phyloP scores from a whole-genome alignment of 2,113 vertebrate genomes.

The Cygnus buccinator region DNA sequence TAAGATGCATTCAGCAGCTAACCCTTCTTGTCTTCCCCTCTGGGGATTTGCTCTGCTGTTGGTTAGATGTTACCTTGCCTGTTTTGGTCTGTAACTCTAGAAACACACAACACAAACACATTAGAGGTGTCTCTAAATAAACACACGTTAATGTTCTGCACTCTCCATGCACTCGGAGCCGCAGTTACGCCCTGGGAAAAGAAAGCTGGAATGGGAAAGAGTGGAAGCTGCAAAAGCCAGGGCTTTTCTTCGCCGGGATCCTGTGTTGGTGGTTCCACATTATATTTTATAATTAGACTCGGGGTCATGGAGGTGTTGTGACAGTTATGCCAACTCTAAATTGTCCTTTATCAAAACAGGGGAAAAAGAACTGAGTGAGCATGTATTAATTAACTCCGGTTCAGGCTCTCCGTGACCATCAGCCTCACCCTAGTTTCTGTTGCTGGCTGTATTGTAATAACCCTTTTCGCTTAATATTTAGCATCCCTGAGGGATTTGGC shows the following conservation, averaged over 20 bases:
- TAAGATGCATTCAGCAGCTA: slow-evolving; percentile 59
- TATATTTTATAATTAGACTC: slow-evolving; percentile 36
- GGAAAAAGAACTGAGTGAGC: background rate
- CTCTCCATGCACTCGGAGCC: background rate
- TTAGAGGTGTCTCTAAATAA: slow-evolving; percentile 49
- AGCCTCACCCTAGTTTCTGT: background rate
- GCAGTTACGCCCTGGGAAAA: background rate
- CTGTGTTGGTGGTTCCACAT: background rate
- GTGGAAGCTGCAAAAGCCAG: background rate
- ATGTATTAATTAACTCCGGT: slow-evolving; percentile 55
- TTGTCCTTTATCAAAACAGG: slow-evolving; percentile 56
- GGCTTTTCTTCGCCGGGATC: background rate
- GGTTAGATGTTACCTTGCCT: slow-evolving; percentile 48
- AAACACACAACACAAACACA: slow-evolving; percentile 53
- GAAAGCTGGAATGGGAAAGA: background rate
- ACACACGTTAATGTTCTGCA: background rate
- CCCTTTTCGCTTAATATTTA: background rate
- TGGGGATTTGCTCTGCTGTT: slow-evolving; percentile 41
- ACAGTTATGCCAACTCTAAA: slow-evolving; percentile 37
- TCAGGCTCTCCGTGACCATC: background rate
- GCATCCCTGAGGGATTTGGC: background rate
- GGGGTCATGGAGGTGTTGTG: slow-evolving; percentile 11
- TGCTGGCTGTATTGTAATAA: slow-evolving; percentile 12
- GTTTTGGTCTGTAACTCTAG: slow-evolving; percentile 66
- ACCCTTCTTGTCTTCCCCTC: slow-evolving; percentile 38